A percentile compares a stretch with the other conserved stretches of the same genome.
These are phyloP conservation scores for Enteromius viviparus DNA, from an alignment of 2,797 vertebrate genomes.

Conservation along the genomic window DNA sequence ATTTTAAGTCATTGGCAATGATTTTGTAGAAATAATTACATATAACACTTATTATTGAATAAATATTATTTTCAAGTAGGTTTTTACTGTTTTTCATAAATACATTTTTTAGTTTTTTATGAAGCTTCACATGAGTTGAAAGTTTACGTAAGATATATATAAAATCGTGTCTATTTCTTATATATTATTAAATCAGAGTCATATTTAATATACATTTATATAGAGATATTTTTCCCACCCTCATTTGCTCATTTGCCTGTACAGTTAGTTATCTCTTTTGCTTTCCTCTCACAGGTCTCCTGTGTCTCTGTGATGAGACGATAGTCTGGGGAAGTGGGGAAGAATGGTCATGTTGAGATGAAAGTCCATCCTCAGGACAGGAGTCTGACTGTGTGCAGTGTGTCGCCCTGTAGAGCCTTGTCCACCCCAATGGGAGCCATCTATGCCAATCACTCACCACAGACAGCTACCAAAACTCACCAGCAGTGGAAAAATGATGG, in stretches of 20 bases:
- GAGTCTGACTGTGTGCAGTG: constrained; percentile 41
- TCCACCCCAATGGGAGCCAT: constrained; percentile 80
- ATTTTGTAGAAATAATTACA: neutral
- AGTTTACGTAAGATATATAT: neutral
- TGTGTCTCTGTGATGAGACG: constrained; percentile 56
- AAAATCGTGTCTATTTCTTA: neutral
- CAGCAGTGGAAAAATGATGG: neutral
- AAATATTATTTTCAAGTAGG: neutral
- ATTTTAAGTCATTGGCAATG: neutral
- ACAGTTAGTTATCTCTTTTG: neutral
- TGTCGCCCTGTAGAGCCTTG: constrained; percentile 75
- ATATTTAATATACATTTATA: neutral
- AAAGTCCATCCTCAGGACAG: constrained; percentile 63
- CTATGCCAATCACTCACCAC: constrained; percentile 60
- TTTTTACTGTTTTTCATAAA: neutral
- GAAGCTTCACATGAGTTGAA: neutral
- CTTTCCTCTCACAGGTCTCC: constrained; percentile 43
- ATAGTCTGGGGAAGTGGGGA: neutral
- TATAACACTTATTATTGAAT: neutral
- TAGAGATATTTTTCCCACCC: too few species aligned
- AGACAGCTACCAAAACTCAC: constrained; percentile 36
- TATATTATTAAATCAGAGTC: neutral
- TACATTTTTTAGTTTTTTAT: neutral
- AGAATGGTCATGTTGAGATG: constrained; percentile 64
- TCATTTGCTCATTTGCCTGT: neutral